phyloP scores from a whole-genome alignment of 2,113 vertebrate genomes.

The Colaptes auratus region DNA sequence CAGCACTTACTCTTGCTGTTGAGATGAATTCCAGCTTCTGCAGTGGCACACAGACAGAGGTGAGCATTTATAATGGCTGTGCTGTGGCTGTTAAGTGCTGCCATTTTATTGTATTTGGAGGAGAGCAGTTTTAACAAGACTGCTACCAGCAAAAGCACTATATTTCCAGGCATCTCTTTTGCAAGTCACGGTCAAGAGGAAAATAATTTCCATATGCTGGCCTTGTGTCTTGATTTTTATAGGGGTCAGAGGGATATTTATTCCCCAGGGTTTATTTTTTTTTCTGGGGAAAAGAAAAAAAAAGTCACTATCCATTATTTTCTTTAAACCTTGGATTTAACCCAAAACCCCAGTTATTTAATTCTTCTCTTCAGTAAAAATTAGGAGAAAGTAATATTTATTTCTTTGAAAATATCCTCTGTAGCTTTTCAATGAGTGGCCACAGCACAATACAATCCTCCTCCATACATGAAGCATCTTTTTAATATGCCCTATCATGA shows the following conservation, averaged over 20 bases:
- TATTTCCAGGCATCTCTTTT: conserved; percentile 34
- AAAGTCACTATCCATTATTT: background rate
- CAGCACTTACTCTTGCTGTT: accelerated
- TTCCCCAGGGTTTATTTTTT: background rate
- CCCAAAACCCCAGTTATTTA: background rate
- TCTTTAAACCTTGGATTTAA: conserved; percentile 12
- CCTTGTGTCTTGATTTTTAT: conserved; percentile 58
- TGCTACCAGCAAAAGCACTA: conserved; percentile 32
- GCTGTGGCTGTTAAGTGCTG: background rate
- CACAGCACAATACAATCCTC: conserved; percentile 44
- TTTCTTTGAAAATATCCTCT: conserved; percentile 35
- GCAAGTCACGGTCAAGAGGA: conserved; percentile 58
- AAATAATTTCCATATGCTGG: conserved; percentile 71
- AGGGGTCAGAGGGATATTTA: conserved; percentile 49
- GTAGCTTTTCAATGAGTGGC: background rate
- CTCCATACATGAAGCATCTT: conserved; percentile 59
- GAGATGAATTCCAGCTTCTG: background rate
- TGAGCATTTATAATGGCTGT: background rate
- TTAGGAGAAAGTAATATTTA: conserved; percentile 27
- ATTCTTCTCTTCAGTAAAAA: conserved; percentile 12
- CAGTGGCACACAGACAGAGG: background rate
- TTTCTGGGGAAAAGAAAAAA: background rate
- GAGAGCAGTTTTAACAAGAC: conserved; percentile 20
- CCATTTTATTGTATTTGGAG: background rate
- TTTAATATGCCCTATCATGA: conserved; percentile 68